Evolutionary conservation across 2,797 vertebrate genomes (phyloP).

Genomic region (Varecia variegata): DNA sequence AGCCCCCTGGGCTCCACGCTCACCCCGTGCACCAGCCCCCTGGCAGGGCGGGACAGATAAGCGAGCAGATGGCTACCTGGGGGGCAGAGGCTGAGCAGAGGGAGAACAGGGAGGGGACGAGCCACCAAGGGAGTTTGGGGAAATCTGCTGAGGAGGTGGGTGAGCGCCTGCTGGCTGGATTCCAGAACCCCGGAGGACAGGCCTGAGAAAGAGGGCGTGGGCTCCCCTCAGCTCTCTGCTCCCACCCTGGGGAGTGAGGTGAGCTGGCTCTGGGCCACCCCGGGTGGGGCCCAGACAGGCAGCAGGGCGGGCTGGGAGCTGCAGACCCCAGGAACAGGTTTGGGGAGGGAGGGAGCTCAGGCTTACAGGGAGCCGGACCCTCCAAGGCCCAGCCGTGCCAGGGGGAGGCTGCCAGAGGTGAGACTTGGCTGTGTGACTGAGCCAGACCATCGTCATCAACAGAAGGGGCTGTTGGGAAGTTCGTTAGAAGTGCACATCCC

Average conservation of each 20-base stretch:
- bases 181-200: background rate
- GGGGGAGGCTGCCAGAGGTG: too few species aligned
- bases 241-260: background rate
- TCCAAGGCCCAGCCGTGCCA: rapidly evolving
- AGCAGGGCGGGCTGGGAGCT: background rate
- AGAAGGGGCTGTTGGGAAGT: background rate
- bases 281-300: background rate
- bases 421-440: background rate
- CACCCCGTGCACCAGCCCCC: background rate
- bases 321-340: background rate
- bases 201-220: background rate
- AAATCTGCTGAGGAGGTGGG: background rate
- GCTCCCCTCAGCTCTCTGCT: background rate
- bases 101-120: background rate
- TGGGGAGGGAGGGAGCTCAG: background rate
- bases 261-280: background rate
- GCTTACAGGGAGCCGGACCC: background rate
- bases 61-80: background rate
- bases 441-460: background rate
- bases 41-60: background rate
- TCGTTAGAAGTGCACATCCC: background rate
- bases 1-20: background rate
- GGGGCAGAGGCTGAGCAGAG: background rate
- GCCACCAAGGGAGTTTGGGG: too few species aligned
- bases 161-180: background rate